These are phyloP conservation scores for Scytalopus superciliaris DNA, from an alignment of 2,113 vertebrate genomes.

Conservation along the genomic window DNA sequence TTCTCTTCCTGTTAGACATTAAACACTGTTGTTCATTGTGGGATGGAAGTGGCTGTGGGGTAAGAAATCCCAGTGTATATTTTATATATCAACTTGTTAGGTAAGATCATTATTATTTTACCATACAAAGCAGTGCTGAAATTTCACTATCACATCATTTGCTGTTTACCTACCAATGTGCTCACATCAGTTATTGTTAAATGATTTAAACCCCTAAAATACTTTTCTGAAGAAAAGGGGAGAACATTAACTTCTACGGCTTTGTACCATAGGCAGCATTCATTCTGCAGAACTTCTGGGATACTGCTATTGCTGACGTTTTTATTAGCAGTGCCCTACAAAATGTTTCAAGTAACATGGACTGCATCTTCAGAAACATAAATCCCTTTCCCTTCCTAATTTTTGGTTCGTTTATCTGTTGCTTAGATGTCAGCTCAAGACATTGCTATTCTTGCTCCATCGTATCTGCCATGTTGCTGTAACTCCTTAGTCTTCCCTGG, in stretches of 20 bases:
- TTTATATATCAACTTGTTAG: conserved; percentile 46
- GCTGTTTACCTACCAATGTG: not conserved
- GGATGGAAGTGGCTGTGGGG: not conserved
- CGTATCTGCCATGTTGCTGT: not conserved
- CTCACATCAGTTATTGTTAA: not conserved
- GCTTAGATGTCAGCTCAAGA: not conserved
- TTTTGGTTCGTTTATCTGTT: not conserved
- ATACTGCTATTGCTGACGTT: not conserved
- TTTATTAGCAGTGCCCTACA: not conserved
- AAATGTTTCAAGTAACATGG: not conserved
- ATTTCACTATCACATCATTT: not conserved
- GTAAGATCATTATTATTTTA: conserved; percentile 56
- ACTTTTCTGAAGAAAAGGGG: not conserved
- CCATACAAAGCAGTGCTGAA: conserved; percentile 2
- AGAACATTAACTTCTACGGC: not conserved
- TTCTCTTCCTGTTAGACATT: not conserved
- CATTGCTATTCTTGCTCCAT: not conserved
- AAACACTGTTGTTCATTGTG: not conserved
- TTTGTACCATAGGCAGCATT: not conserved
- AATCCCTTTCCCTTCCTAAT: not conserved
- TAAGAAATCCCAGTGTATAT: conserved; percentile 45
- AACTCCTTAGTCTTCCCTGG: not conserved
- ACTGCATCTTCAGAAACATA: not conserved
- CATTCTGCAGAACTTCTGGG: not conserved
- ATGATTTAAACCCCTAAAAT: not conserved